Percentiles rank a stretch among this genome's conserved stretches.
phyloP scores from a whole-genome alignment of 2,113 vertebrate genomes.

The Cryptotis parvus region DNA sequence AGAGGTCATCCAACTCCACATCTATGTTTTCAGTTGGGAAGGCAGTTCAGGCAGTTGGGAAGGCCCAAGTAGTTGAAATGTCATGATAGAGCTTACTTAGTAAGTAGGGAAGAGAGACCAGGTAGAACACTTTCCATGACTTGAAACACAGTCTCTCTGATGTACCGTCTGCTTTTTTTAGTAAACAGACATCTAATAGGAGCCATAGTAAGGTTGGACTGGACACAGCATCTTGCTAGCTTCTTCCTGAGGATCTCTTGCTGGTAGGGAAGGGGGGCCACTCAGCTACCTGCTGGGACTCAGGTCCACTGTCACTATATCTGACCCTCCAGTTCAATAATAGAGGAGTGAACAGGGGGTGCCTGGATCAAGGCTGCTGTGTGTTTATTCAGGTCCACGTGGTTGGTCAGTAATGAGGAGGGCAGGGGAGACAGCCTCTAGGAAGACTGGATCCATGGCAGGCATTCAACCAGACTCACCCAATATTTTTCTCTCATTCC shows the following conservation, averaged over 20 bases:
- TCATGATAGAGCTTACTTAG: neutral
- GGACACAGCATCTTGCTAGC: neutral
- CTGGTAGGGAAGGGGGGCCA: no score
- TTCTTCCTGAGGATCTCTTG: neutral
- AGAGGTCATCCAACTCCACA: neutral
- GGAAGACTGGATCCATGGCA: neutral
- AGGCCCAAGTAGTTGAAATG: neutral
- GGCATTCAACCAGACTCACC: neutral
- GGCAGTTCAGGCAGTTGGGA: neutral
- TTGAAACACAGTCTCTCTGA: no score
- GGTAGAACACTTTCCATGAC: neutral
- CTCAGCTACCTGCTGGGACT: neutral
- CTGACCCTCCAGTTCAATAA: neutral
- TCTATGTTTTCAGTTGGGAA: neutral
- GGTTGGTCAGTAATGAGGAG: neutral
- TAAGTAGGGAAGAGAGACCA: neutral
- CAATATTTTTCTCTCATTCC: neutral
- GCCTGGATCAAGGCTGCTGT: neutral
- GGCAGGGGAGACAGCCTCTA: neutral
- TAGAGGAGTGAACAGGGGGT: neutral
- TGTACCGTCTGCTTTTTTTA: neutral
- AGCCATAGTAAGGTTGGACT: neutral
- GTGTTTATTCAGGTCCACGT: no score
- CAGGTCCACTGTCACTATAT: neutral
- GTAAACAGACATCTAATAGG: neutral